These are phyloP conservation scores for Gymnocheta viridis DNA, from an alignment of 2,888 invertebrate species.

Conservation along the genomic window DNA sequence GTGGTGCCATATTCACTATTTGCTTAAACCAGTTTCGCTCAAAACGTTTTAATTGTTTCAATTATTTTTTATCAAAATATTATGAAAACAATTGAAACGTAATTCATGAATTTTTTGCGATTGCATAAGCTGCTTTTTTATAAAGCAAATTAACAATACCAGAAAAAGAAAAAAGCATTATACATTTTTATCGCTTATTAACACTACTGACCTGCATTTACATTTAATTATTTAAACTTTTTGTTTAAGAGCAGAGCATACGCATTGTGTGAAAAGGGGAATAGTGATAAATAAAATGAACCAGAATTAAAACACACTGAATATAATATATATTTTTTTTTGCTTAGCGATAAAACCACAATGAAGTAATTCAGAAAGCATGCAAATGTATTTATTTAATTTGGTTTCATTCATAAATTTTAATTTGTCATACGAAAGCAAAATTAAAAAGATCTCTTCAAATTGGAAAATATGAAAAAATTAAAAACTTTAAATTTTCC, in stretches of 20 bases:
- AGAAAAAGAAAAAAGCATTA: slow-evolving; percentile 3
- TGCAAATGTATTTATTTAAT: background rate
- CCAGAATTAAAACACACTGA: background rate
- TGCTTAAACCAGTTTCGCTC: background rate
- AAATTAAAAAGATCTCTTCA: background rate
- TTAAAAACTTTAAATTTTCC: background rate
- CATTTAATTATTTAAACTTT: slow-evolving; percentile 38
- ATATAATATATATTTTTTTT: background rate
- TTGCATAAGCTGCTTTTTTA: slow-evolving; percentile 37
- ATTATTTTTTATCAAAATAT: slow-evolving; percentile 29
- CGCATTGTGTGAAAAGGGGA: background rate
- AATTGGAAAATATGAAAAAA: background rate
- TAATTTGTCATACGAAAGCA: background rate
- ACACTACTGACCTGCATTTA: slow-evolving; percentile 69
- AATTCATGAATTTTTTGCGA: slow-evolving; percentile 39
- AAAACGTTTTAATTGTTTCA: slow-evolving; percentile 18
- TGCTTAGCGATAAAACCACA: background rate
- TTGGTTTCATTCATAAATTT: slow-evolving; percentile 28
- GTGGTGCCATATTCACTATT: background rate
- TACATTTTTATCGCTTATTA: slow-evolving; percentile 53
- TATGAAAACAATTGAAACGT: slow-evolving; percentile 35
- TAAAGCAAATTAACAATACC: slow-evolving; percentile 6
- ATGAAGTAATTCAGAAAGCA: background rate
- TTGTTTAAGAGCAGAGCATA: background rate
- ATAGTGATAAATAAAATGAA: slow-evolving; percentile 40